Percentiles rank a stretch among this genome's conserved stretches.
These are phyloP conservation scores for Crossocerus cetratus DNA, from an alignment of 2,888 invertebrate species.

Conservation along the genomic window DNA sequence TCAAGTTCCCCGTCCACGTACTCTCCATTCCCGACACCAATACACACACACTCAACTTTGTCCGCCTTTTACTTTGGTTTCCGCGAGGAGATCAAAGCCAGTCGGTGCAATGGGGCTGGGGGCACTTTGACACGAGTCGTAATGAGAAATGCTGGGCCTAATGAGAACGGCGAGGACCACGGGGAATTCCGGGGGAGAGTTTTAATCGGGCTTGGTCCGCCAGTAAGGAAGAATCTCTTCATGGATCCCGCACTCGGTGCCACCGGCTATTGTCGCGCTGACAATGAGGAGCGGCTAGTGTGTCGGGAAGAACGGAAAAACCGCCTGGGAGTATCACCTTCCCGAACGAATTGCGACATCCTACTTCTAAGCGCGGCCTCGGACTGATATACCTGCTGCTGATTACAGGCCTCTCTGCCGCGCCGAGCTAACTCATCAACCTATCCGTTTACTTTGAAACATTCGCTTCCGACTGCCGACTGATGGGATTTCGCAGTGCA, in stretches of 20 bases:
- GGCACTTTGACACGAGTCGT: too few species aligned
- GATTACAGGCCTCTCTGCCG: conserved; percentile 49
- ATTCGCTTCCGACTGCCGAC: too few species aligned
- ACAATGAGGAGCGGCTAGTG: conserved; percentile 52
- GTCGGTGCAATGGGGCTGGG: too few species aligned
- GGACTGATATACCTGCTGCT: conserved; percentile 64
- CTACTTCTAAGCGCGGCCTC: conserved; percentile 56
- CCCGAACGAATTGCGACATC: conserved; percentile 57
- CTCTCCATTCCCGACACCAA: neutral
- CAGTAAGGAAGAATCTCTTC: conserved; percentile 13
- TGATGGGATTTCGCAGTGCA: too few species aligned
- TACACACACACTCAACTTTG: neutral
- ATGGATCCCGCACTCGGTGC: conserved; percentile 37
- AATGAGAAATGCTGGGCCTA: too few species aligned
- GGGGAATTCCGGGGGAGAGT: neutral
- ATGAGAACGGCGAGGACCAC: too few species aligned
- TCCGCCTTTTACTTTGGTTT: neutral
- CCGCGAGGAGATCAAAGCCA: too few species aligned
- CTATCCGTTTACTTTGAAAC: too few species aligned
- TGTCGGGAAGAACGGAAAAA: conserved; percentile 45
- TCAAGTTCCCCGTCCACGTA: conserved; percentile 56
- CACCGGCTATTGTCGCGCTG: conserved; percentile 33
- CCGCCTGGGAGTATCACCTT: conserved; percentile 53
- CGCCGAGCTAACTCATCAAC: conserved; percentile 15
- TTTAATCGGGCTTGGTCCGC: neutral